Evolutionary conservation across 1,140 invertebrate genomes (phyloP), one percentile per base, ranked within the genome.

Genomic region (Chymomyza costata): DNA sequence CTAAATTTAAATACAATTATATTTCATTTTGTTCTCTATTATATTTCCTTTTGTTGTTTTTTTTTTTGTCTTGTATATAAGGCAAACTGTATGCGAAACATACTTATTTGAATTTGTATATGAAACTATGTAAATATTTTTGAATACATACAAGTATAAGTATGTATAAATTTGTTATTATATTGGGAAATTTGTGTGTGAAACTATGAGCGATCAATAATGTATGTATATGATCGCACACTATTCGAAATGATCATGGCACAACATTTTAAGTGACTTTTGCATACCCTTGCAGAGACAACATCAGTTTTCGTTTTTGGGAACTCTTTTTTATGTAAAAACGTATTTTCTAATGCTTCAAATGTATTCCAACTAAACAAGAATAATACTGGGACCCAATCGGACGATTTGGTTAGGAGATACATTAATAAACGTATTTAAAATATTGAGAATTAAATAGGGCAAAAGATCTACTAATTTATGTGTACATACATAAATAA

Each of bases 81-180:
- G 73, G 73, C 73, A 80, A 80, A 81, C 71, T 78, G 71, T 78
- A 78, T 78, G 71, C 71, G 58, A 67, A 59, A 54, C 60, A 68
- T 73, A 80, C 74, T 58, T 73, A 60, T 66, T 81, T 65, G 74
- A 80, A 68, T 74, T 38, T 38, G 11, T 38, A 34, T 34, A 34
- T 14, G 13, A 34, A 34, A 34, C 8, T 38, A 14, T 38, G 35
- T 81, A 80, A 81, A 71, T 80, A 81, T 14, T 16, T 38, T 15
- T 14, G 15, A 38, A 38, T 38, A 14, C 14, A 38, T 38, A 34
- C 35, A 14, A 34, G 38, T 19, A 49, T 30, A 16, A 19, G 15
- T 50, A 17, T 47, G 45, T 54, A 19, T 52, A 15, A 53, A 18
- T 49, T 37, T 44, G 39, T 37, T 52, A 16, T 30, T 50, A 21